Conservation (phyloP, 2,113 vertebrate species). For the Laterallus jamaicensis region DNA sequence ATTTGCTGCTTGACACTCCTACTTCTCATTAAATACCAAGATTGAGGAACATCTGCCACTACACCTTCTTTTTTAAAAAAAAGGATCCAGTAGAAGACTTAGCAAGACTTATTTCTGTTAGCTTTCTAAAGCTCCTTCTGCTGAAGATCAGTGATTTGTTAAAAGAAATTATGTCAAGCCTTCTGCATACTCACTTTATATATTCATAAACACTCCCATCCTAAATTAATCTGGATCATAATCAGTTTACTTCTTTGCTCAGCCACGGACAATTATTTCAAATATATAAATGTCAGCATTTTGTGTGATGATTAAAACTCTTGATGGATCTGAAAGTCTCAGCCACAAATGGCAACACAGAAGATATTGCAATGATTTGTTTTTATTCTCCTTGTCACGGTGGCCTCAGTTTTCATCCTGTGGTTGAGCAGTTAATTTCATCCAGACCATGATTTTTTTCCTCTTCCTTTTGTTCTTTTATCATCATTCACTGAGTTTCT, state of each 20-base stretch:
- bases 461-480: neutral
- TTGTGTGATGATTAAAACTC: neutral
- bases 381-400: neutral
- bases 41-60: neutral
- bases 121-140: neutral
- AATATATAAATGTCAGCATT: slow-evolving; percentile 7
- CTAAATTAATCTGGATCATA: neutral
- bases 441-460: neutral
- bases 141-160: neutral
- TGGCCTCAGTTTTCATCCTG: neutral
- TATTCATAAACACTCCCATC: neutral
- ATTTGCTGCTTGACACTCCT: slow-evolving; percentile 13
- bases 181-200: neutral
- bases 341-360: neutral
- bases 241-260: slow-evolving; percentile 48
- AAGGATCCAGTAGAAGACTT: neutral
- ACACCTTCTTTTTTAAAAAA: neutral
- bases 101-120: neutral
- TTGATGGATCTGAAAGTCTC: slow-evolving; percentile 12
- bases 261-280: slow-evolving; percentile 20
- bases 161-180: neutral
- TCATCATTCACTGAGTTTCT: neutral
- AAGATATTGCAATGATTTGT: slow-evolving; percentile 1
- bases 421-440: neutral
- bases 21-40: neutral